These are phyloP conservation scores for Liolophura sinensis DNA, from an alignment of 1,140 invertebrate species.

Conservation along the genomic window DNA sequence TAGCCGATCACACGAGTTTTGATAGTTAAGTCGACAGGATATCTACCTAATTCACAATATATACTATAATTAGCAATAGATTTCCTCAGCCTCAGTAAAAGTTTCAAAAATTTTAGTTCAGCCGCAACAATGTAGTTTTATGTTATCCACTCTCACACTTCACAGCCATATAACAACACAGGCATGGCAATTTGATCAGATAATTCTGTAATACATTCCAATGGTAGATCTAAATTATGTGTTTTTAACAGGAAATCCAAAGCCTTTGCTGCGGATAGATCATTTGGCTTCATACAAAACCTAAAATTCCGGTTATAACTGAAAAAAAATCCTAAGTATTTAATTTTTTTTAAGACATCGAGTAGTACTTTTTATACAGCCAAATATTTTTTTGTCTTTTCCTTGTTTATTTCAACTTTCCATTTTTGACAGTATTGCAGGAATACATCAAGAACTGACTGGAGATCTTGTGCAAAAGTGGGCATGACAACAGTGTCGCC, in stretches of 20 bases:
- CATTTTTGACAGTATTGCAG: slow-evolving; percentile 15
- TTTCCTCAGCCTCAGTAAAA: slow-evolving; percentile 8
- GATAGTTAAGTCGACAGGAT: background rate
- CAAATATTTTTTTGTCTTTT: slow-evolving; percentile 23
- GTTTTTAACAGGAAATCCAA: slow-evolving; percentile 10
- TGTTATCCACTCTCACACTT: slow-evolving; percentile 13
- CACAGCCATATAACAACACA: slow-evolving; percentile 16
- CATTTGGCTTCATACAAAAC: slow-evolving; percentile 1
- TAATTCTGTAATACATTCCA: slow-evolving; percentile 11
- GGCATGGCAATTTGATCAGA: slow-evolving; percentile 15
- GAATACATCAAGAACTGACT: slow-evolving; percentile 11
- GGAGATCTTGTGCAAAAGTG: slow-evolving; percentile 9
- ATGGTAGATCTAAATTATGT: slow-evolving; percentile 6
- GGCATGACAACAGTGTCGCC: slow-evolving; percentile 23
- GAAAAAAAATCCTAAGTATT: slow-evolving; percentile 20
- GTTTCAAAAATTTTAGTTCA: slow-evolving; percentile 12
- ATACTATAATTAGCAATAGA: slow-evolving; percentile 9
- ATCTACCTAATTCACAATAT: slow-evolving; percentile 11
- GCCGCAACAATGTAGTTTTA: slow-evolving; percentile 10
- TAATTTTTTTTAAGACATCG: slow-evolving; percentile 5
- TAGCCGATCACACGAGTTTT: slow-evolving; percentile 1
- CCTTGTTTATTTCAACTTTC: slow-evolving; percentile 17
- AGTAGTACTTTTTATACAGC: slow-evolving; percentile 7
- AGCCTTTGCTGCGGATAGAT: slow-evolving; percentile 9
- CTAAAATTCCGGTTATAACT: slow-evolving; percentile 13